Base-by-base conservation (phyloP, 1,140 invertebrate genomes). In the Solenopsis invicta region DNA sequence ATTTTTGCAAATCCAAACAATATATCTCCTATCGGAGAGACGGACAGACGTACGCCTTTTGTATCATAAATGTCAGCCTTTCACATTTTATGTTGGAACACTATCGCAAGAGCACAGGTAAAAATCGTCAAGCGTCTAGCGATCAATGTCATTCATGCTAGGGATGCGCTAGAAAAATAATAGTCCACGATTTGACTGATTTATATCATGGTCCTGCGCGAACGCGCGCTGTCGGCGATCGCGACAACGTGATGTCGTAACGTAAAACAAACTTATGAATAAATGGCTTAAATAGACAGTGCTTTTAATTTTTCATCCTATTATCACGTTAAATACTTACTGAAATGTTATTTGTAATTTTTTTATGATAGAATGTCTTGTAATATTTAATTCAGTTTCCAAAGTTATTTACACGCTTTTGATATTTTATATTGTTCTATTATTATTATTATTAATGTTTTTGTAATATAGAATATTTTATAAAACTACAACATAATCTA, bases 151-250 rank as follows among this genome's bases (percentile, higher is more conserved):
- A 82, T 82, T 82, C 80, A 37, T 72, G 18, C 24, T 18, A 71
- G 78, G 13, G 66, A 82, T 59, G 41, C 41, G 41, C 41, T 74
- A 82, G 67, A 29, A 82, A 82, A 82, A 82, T 82, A 82, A 74
- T 74, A 82, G 67, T 82, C 41, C 67, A 8, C 37, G 12, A 82
- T 74, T 82, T 82, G 54, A 81, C 59, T 56, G 66, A 82, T 87
- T 87, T 87, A 71, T 66, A 76, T 71, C 54, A 76, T 54, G n/a
- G 24, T 21, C 45, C 34, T 59, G 18, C 24, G 41, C 45, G 56
- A n/a, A 61, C 41, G n/a, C 12, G 4, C n/a, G 37, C 69, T 82
- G 80, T 84, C 54, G 18, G n/a, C 80, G 9, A 62, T 74, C 12
- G 2, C n/a, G 18, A 72, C n/a, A 69, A 48, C 50, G 52, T 45